Base-by-base conservation (phyloP, 2,797 vertebrate species). In the Hirundo rustica region DNA sequence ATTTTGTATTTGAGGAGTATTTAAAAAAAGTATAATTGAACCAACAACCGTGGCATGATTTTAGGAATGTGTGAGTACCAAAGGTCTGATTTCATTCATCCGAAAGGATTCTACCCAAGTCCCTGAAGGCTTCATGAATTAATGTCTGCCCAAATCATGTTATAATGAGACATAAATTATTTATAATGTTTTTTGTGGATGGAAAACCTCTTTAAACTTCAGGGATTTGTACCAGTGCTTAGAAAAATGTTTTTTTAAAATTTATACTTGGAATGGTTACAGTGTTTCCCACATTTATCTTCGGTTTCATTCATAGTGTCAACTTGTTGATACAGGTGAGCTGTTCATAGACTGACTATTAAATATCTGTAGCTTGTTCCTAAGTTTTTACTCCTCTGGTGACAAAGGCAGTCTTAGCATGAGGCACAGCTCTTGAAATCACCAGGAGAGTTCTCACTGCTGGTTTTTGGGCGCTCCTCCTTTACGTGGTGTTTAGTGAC, bases 71-170 rank as follows among this genome's bases (percentile, higher is more conserved):
- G 14, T 60, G 65, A 89, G 90, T 87, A 91, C 61, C 58, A 58
- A 91, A 89, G 40, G 53, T 89, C 82, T 92, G 65, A 91, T 66
- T 89, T 57, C 71, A 58, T 80, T 92, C 73, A 96, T 72, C 79
- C 0, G 0, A 75, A 62, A 93, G 54, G 47, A 93, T 92, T 96
- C 85, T 61, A 53, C 45, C 62, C 66, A 64, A 40, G 81, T 96
- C 89, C 93, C 96, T 75, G 58, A 89, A 92, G 92, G 87, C 72
- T 73, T 68, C 66, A 81, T 79, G 53, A 91, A 84, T 84, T 81
- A 75, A 66, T 64, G 92, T 95, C 95, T 92, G 45, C 50, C 60
- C 32, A 81, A 88, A 90, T 93, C 76, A 85, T 40, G 77, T 81
- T 95, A 66, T 84, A 84, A 94, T 60, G 44, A 94, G 30, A 27